phyloP scores from a whole-genome alignment of 1,140 invertebrate genomes.

The Cotesia chilonis region DNA sequence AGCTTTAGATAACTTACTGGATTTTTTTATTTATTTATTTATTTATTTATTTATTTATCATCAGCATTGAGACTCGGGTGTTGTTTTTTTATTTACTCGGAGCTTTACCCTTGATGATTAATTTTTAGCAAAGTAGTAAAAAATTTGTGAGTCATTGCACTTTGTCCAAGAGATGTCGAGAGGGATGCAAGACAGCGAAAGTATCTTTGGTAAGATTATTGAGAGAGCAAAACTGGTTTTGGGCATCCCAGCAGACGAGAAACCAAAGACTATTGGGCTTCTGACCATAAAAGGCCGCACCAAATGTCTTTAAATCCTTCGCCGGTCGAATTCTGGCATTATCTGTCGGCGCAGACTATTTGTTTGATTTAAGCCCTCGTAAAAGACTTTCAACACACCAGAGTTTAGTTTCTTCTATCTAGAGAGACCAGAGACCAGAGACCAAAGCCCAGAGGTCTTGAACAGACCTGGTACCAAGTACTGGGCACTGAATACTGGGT shows the following conservation, averaged over 20 bases:
- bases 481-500: too few relatives aligned
- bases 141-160: constrained; percentile 29
- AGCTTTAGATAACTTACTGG: too few relatives aligned
- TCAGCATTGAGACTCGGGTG: too few relatives aligned
- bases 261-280: background rate
- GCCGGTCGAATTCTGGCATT: constrained; percentile 1
- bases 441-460: too few relatives aligned
- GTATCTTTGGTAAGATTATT: constrained; percentile 13
- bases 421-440: too few relatives aligned
- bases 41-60: too few relatives aligned
- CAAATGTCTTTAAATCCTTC: constrained; percentile 1
- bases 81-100: too few relatives aligned
- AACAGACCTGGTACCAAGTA: too few relatives aligned
- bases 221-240: constrained; percentile 30
- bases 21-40: too few relatives aligned
- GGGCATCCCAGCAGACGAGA: background rate
- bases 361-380: constrained; percentile 12
- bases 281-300: constrained; percentile 30
- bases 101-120: background rate
- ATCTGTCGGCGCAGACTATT: background rate
- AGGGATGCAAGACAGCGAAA: constrained; percentile 26
- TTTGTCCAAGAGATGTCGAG: constrained; percentile 7
- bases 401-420: too few relatives aligned
- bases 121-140: background rate
- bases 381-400: background rate